phyloP scores from a whole-genome alignment of 2,888 invertebrate species.

The Eupithecia exiguata region DNA sequence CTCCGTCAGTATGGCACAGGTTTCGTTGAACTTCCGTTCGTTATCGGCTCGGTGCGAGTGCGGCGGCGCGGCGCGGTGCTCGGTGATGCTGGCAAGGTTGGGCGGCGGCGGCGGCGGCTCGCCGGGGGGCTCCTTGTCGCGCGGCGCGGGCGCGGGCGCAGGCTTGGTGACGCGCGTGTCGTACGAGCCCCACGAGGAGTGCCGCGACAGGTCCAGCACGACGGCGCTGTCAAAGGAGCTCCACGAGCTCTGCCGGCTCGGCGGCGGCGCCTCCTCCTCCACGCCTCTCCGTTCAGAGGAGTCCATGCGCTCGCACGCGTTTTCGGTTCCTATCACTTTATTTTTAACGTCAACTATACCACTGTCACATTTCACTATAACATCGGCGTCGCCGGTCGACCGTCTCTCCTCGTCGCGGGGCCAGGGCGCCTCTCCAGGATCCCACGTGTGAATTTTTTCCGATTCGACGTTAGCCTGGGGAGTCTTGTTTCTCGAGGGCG shows the following conservation, averaged over 20 bases:
- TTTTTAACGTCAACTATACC: conserved; percentile 76
- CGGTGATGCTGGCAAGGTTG: conserved; percentile 73
- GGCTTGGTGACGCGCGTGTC: conserved; percentile 81
- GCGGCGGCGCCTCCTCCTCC: conserved; percentile 66
- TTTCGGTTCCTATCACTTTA: conserved; percentile 80
- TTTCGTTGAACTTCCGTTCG: conserved; percentile 78
- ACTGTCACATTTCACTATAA: conserved; percentile 82
- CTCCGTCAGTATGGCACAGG: conserved; percentile 85
- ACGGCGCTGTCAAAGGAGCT: conserved; percentile 91
- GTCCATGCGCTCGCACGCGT: conserved; percentile 88
- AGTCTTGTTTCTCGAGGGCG: conserved; percentile 64
- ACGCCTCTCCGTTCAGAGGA: conserved; percentile 64
- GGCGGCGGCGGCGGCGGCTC: conserved; percentile 50
- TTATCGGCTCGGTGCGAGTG: conserved; percentile 63
- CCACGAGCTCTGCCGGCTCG: conserved; percentile 89
- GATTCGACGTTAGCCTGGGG: conserved; percentile 61
- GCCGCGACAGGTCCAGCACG: conserved; percentile 88
- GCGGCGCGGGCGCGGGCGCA: conserved; percentile 48
- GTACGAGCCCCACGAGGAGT: conserved; percentile 93
- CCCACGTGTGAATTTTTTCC: conserved; percentile 86
- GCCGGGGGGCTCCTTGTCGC: conserved; percentile 64
- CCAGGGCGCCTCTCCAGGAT: conserved; percentile 84
- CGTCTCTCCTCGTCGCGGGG: conserved; percentile 58
- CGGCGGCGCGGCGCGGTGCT: conserved; percentile 62
- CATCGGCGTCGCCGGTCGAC: conserved; percentile 67